Conservation (phyloP, 1,140 invertebrate genomes). For the Laupala kohalensis region DNA sequence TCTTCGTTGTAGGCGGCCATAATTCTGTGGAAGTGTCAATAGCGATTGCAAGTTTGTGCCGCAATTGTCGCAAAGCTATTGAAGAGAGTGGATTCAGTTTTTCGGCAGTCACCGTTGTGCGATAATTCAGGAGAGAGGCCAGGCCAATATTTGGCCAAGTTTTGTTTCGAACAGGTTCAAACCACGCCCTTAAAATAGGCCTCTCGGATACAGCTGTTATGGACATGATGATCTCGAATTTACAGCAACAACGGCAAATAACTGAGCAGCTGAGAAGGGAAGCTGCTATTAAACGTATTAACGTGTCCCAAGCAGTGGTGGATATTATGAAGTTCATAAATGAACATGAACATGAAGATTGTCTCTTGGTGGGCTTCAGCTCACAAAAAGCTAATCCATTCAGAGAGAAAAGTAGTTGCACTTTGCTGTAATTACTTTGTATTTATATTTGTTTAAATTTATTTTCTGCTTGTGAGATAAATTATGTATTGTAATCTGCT, state of each 20-base stretch:
- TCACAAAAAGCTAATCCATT: constrained; percentile 95
- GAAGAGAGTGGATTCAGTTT: no score
- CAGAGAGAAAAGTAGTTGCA: constrained; percentile 88
- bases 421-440: constrained; percentile 36
- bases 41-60: no score
- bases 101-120: neutral
- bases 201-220: constrained; percentile 71
- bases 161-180: constrained; percentile 4
- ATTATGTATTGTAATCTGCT: no score
- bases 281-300: constrained; percentile 75
- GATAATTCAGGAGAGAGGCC: neutral
- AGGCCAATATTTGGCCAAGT: constrained; percentile 1
- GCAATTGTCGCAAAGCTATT: no score
- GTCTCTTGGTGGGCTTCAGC: constrained; percentile 86
- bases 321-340: constrained; percentile 88
- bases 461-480: no score
- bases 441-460: no score
- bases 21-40: no score
- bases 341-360: constrained; percentile 89
- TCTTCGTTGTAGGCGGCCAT: no score
- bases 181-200: constrained; percentile 43
- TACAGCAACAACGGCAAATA: constrained; percentile 82
- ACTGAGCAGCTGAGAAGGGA: constrained; percentile 88
- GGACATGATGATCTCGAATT: constrained; percentile 79
- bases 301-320: constrained; percentile 76